phyloP scores from a whole-genome alignment of 1,140 invertebrate genomes.

The Drosophila truncata region DNA sequence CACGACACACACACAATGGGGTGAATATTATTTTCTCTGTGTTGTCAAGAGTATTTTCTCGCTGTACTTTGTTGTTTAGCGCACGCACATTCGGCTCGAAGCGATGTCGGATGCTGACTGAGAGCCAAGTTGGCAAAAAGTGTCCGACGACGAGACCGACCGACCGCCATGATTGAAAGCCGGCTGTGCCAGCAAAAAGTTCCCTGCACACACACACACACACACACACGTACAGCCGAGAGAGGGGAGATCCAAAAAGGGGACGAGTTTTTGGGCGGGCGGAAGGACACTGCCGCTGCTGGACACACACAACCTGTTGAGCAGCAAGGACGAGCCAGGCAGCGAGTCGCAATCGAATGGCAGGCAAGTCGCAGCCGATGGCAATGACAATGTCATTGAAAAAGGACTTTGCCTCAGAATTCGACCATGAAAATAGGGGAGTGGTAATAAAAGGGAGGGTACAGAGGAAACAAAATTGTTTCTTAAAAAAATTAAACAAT shows the following conservation, averaged over 20 bases:
- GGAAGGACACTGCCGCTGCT: constrained; percentile 16
- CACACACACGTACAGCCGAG: not conserved
- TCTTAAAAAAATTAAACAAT: not conserved
- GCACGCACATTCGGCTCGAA: constrained; percentile 67
- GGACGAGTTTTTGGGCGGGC: constrained; percentile 1
- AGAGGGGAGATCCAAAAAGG: too few species aligned
- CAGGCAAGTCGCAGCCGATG: constrained; percentile 18
- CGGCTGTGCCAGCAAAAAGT: constrained; percentile 35
- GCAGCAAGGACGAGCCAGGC: constrained; percentile 37
- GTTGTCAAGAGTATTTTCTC: constrained; percentile 7
- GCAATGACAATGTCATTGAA: constrained; percentile 70
- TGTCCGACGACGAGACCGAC: constrained; percentile 25
- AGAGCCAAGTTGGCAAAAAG: constrained; percentile 57
- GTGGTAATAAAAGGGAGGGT: constrained; percentile 13
- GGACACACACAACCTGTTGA: constrained; percentile 71
- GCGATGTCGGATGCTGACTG: constrained; percentile 70
- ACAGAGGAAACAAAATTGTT: not conserved
- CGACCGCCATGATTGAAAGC: constrained; percentile 50
- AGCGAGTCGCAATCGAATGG: constrained; percentile 22
- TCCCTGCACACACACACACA: not conserved
- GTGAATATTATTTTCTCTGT: constrained; percentile 35
- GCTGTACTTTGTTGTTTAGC: constrained; percentile 32
- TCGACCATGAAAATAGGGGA: constrained; percentile 48
- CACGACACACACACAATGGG: constrained; percentile 25
- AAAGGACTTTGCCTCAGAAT: constrained; percentile 51